These are phyloP conservation scores for Heliconius congener DNA, from an alignment of 1,140 invertebrate species.

Conservation along the genomic window DNA sequence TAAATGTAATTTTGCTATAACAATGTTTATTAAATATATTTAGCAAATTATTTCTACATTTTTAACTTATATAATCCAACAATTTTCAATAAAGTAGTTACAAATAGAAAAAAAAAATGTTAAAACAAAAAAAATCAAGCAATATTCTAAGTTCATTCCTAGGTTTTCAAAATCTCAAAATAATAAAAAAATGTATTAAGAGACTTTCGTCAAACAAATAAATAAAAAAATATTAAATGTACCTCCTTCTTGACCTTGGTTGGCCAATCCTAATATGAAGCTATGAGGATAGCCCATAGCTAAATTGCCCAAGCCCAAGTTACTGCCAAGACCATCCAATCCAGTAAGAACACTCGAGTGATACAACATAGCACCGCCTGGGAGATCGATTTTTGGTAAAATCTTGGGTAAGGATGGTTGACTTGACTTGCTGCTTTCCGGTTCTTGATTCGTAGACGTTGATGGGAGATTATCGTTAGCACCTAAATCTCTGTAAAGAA, in stretches of 20 bases:
- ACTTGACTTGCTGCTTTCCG: conserved; percentile 61
- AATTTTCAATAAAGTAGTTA: too few relatives aligned
- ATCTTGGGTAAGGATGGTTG: conserved; percentile 59
- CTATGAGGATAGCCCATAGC: conserved; percentile 73
- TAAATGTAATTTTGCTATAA: too few relatives aligned
- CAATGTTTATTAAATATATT: too few relatives aligned
- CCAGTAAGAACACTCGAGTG: conserved; percentile 63
- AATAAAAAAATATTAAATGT: too few relatives aligned
- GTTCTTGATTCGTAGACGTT: conserved; percentile 66
- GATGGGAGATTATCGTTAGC: conserved; percentile 52
- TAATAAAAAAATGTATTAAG: too few relatives aligned
- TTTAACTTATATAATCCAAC: too few relatives aligned
- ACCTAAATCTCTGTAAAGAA: conserved; percentile 51
- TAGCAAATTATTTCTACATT: too few relatives aligned
- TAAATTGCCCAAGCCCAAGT: conserved; percentile 67
- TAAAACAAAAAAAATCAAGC: too few relatives aligned
- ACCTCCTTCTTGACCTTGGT: conserved; percentile 63
- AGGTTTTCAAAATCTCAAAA: too few relatives aligned
- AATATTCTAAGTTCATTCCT: too few relatives aligned
- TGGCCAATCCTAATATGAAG: conserved; percentile 71
- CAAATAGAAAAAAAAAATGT: too few relatives aligned
- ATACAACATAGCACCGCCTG: conserved; percentile 72
- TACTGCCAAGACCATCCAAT: conserved; percentile 63
- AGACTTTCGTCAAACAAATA: too few relatives aligned
- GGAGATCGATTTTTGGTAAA: conserved; percentile 68